Evolutionary conservation across 2,113 vertebrate genomes (phyloP).

Genomic region (Limanda limanda): DNA sequence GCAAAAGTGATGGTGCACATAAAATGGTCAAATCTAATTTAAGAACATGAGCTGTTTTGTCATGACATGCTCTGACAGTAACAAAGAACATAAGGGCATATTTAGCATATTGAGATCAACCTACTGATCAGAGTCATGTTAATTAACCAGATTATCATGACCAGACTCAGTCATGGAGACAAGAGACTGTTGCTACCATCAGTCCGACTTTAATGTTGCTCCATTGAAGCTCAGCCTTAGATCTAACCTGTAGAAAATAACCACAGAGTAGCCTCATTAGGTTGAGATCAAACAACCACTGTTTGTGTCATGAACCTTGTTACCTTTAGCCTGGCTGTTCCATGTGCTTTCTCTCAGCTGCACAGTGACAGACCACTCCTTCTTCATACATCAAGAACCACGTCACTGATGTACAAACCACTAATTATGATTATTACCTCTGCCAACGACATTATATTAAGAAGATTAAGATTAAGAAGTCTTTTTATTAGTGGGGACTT

Average conservation of each 20-base stretch:
- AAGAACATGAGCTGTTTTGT: too few relatives aligned
- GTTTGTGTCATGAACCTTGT: neutral
- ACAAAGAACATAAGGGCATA: too few relatives aligned
- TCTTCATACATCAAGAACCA: neutral
- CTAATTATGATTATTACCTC: neutral
- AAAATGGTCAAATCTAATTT: too few relatives aligned
- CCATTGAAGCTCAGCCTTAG: neutral
- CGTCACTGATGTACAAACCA: neutral
- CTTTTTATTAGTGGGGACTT: too few relatives aligned
- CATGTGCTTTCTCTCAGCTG: neutral
- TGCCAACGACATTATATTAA: neutral
- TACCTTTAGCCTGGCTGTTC: too few relatives aligned
- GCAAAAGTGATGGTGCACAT: too few relatives aligned
- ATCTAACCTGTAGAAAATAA: neutral
- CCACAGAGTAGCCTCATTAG: neutral
- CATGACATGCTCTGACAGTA: too few relatives aligned
- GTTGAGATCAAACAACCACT: constrained; percentile 19
- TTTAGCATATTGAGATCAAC: neutral
- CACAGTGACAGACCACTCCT: neutral
- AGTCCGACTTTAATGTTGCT: constrained; percentile 33
- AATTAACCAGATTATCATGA: neutral
- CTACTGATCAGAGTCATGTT: neutral
- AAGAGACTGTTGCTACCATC: neutral
- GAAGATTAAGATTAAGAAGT: too few relatives aligned
- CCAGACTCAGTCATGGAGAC: too few relatives aligned